These are phyloP conservation scores for Rhingia rostrata DNA, from an alignment of 2,888 invertebrate genomes.

Conservation along the genomic window DNA sequence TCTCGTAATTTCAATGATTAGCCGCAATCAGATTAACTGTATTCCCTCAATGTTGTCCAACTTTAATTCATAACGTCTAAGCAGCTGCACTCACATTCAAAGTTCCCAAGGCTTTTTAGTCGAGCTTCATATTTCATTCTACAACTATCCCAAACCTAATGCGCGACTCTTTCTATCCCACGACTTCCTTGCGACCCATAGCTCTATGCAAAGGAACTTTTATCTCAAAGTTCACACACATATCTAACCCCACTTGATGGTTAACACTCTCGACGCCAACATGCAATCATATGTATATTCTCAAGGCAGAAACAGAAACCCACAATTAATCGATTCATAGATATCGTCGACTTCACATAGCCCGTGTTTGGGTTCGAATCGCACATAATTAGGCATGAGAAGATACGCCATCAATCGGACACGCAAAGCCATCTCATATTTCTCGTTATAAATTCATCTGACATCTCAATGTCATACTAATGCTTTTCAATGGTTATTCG, in stretches of 20 bases:
- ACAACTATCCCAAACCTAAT: background rate
- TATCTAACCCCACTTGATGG: constrained; percentile 47
- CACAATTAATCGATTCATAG: constrained; percentile 68
- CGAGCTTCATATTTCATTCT: too few species aligned
- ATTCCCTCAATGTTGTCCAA: too few species aligned
- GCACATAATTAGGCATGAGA: constrained; percentile 48
- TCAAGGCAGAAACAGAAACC: constrained; percentile 17
- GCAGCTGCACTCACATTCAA: too few species aligned
- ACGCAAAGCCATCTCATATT: constrained; percentile 54
- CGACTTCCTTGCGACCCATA: constrained; percentile 24
- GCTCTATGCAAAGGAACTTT: constrained; percentile 46
- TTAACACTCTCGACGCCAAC: constrained; percentile 46
- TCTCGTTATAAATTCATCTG: constrained; percentile 61
- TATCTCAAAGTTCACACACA: constrained; percentile 64
- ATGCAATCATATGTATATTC: constrained; percentile 46
- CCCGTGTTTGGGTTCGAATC: background rate
- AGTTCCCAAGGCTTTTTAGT: too few species aligned
- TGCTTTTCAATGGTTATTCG: constrained; percentile 31
- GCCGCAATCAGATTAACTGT: too few species aligned
- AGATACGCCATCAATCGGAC: constrained; percentile 33
- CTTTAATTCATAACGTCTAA: too few species aligned
- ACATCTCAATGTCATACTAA: constrained; percentile 70
- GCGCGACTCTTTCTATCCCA: constrained; percentile 17
- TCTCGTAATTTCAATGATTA: too few species aligned
- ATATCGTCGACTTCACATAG: constrained; percentile 16